Base-by-base conservation (phyloP, 2,797 vertebrate genomes). In the Telmatherina bonti region DNA sequence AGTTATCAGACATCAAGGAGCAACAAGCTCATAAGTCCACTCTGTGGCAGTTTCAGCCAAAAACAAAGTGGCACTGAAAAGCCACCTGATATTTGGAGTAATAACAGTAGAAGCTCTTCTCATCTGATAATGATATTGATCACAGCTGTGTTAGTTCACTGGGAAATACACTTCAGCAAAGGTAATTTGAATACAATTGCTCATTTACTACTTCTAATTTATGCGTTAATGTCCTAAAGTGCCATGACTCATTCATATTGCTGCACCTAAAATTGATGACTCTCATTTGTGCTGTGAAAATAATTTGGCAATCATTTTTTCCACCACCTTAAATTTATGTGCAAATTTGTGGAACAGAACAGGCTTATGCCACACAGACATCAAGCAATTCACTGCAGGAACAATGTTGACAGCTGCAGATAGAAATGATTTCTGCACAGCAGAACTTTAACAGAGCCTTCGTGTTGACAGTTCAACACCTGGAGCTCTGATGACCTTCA, bases 201-300 rank as follows among this genome's bases (percentile, higher is more conserved):
- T 68, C 18, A 54, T 51, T 72, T 72, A 57, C 74, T 67, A 67
- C 63, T 81, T n/a, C 74, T 80, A 70, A 72, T 78, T 73, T 72
- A 33, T 58, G 47, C 55, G 33, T 62, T 53, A 74, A 45, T 62
- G 49, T 30, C 60, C 43, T 43, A 45, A 55, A 70, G 58, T 70
- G 74, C 63, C 63, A 49, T 57, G 57, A 70, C 67, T 76, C 57
- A 77, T 72, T 72, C 65, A 76, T 73, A 55, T 52, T 68, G 36
- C 59, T 72, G 52, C 51, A 33, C 11, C 30, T 55, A 18, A 64
- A 68, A 31, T 56, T 33, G 59, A 75, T 54, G 58, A 43, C 60
- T 66, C 29, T 51, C 26, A 24, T 51, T 64, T 5, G 22, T 52
- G 13, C 6, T 2, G 2, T 61, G 3, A 30, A 45, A 41, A 20